These are phyloP conservation scores for Passer montanus DNA, from an alignment of 2,113 vertebrate species.

Conservation along the genomic window DNA sequence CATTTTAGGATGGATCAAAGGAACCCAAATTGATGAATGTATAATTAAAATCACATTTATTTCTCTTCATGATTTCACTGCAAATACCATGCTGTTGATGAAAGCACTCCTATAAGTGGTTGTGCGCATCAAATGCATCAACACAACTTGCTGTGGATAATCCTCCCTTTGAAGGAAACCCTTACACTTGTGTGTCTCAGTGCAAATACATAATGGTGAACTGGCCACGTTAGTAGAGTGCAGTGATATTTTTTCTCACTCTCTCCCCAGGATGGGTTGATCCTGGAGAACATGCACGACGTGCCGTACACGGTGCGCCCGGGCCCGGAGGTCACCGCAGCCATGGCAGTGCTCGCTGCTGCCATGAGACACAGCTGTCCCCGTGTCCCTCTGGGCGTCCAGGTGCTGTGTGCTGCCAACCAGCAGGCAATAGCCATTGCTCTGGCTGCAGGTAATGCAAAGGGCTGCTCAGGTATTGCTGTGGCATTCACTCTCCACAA, in stretches of 20 bases:
- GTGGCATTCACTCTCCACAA: not conserved
- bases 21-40: constrained; percentile 18
- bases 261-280: constrained; percentile 78
- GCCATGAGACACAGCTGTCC: constrained; percentile 76
- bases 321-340: constrained; percentile 82
- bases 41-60: constrained; percentile 53
- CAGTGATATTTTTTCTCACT: not conserved
- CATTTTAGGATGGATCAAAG: constrained; percentile 52
- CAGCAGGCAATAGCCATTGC: constrained; percentile 79
- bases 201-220: fast-evolving
- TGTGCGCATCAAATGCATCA: not conserved
- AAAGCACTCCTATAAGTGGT: not conserved
- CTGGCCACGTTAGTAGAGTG: not conserved
- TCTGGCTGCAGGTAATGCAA: constrained; percentile 81
- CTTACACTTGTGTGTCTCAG: not conserved
- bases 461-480: not conserved
- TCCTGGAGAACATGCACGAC: constrained; percentile 91
- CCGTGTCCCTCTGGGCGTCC: constrained; percentile 75
- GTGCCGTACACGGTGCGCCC: constrained; percentile 76
- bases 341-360: constrained; percentile 76
- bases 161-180: constrained; percentile 16
- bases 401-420: constrained; percentile 84
- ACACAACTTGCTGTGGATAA: not conserved
- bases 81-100: constrained; percentile 13
- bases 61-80: constrained; percentile 20